phyloP scores from a whole-genome alignment of 2,888 invertebrate genomes.

The Harmothoe impar region DNA sequence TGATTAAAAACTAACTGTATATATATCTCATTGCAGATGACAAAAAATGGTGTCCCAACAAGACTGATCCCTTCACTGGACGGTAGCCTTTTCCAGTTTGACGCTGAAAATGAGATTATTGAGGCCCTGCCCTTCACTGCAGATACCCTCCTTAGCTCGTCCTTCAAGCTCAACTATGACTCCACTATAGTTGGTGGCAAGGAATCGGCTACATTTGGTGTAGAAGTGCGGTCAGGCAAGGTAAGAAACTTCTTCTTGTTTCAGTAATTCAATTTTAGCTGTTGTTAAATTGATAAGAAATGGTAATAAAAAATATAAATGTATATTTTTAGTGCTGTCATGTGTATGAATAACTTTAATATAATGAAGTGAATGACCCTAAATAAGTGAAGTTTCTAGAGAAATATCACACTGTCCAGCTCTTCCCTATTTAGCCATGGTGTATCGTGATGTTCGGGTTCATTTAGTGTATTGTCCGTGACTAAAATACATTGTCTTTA shows the following conservation, averaged over 20 bases:
- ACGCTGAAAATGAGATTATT: slow-evolving; percentile 90
- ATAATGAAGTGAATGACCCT: too few species aligned
- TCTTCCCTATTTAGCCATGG: too few species aligned
- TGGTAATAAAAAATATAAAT: too few species aligned
- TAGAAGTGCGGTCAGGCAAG: slow-evolving; percentile 89
- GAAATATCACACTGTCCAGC: too few species aligned
- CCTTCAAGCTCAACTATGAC: slow-evolving; percentile 89
- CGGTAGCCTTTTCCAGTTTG: slow-evolving; percentile 95
- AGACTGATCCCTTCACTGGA: slow-evolving; percentile 95
- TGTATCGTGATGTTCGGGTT: too few species aligned
- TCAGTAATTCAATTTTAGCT: too few species aligned
- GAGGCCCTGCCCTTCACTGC: slow-evolving; percentile 94
- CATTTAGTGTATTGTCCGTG: background rate
- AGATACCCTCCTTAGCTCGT: slow-evolving; percentile 91
- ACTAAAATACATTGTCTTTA: background rate
- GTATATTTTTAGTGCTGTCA: too few species aligned
- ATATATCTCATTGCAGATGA: slow-evolving; percentile 49
- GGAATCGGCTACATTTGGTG: slow-evolving; percentile 92
- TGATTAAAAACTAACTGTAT: too few species aligned
- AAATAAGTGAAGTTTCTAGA: too few species aligned
- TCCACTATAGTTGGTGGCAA: slow-evolving; percentile 88
- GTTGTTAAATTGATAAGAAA: too few species aligned
- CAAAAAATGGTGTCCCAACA: slow-evolving; percentile 65
- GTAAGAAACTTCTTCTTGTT: slow-evolving; percentile 70
- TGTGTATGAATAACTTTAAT: too few species aligned